Percentiles rank a stretch among this genome's conserved stretches.
Conservation (phyloP, 2,888 invertebrate genomes). For the Oxyteleia sp. region DNA sequence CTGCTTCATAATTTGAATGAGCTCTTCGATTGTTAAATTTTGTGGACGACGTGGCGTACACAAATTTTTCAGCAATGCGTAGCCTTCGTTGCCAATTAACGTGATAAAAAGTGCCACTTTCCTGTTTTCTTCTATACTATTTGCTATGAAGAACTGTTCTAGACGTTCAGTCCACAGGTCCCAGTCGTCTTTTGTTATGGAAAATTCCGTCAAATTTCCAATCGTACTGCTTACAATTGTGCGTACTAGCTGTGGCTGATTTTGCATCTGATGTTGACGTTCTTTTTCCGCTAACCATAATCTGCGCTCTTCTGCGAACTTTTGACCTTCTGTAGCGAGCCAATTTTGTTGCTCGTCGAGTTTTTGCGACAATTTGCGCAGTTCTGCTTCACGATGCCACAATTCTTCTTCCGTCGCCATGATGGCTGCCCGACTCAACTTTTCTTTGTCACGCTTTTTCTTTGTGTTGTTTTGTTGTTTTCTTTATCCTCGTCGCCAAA, state of each 20-base stretch:
- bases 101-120: constrained; percentile 39
- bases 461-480: no score
- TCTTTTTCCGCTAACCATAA: background rate
- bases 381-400: no score
- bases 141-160: constrained; percentile 32
- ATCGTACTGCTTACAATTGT: constrained; percentile 14
- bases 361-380: no score
- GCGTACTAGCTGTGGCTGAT: background rate
- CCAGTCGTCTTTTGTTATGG: constrained; percentile 22
- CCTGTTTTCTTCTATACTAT: constrained; percentile 9
- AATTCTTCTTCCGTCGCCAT: no score
- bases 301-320: background rate
- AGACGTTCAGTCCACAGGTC: constrained; percentile 23
- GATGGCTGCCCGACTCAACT: no score
- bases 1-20: constrained; percentile 52
- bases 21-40: constrained; percentile 43
- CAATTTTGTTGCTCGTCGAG: no score
- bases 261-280: background rate
- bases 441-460: no score
- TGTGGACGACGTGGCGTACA: constrained; percentile 18
- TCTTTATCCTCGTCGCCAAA: no score
- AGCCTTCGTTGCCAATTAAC: constrained; percentile 35
- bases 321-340: background rate
- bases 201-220: constrained; percentile 16
- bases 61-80: constrained; percentile 19